Evolutionary conservation across 2,113 vertebrate species (phyloP).

Genomic region (Tachuris rubrigastra): DNA sequence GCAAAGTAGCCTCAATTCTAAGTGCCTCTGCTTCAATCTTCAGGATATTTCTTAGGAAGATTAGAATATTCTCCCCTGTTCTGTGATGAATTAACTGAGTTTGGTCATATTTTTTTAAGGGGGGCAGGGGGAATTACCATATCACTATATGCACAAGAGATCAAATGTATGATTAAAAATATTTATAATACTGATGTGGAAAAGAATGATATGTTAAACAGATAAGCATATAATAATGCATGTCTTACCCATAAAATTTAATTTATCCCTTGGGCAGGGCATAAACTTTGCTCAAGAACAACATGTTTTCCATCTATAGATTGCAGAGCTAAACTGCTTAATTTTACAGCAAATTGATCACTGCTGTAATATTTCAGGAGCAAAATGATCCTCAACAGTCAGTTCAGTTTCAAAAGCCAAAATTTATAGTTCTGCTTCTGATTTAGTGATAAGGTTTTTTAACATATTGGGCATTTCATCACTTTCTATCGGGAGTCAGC

Average conservation of each 20-base stretch:
- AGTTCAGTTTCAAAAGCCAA: slow-evolving; percentile 78
- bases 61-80: slow-evolving; percentile 57
- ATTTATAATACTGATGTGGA: slow-evolving; percentile 76
- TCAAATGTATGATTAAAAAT: slow-evolving; percentile 78
- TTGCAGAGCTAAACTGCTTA: slow-evolving; percentile 78
- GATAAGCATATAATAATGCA: slow-evolving; percentile 79
- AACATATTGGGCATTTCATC: slow-evolving; percentile 79
- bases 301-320: slow-evolving; percentile 76
- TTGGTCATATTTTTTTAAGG: slow-evolving; percentile 53
- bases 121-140: slow-evolving; percentile 63
- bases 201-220: slow-evolving; percentile 80
- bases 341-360: slow-evolving; percentile 82
- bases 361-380: slow-evolving; percentile 80
- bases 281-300: slow-evolving; percentile 78
- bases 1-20: slow-evolving; percentile 11
- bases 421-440: slow-evolving; percentile 78
- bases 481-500: slow-evolving; percentile 72
- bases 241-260: slow-evolving; percentile 80
- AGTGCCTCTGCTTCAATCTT: slow-evolving; percentile 30
- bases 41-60: slow-evolving; percentile 37
- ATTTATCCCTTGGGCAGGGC: slow-evolving; percentile 77
- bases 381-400: slow-evolving; percentile 79
- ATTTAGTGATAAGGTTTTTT: slow-evolving; percentile 81
- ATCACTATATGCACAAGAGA: slow-evolving; percentile 65
- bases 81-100: slow-evolving; percentile 67